Percentiles rank a stretch among this genome's conserved stretches.
phyloP scores from a whole-genome alignment of 2,797 vertebrate genomes.

The Catostomus latipinnis region DNA sequence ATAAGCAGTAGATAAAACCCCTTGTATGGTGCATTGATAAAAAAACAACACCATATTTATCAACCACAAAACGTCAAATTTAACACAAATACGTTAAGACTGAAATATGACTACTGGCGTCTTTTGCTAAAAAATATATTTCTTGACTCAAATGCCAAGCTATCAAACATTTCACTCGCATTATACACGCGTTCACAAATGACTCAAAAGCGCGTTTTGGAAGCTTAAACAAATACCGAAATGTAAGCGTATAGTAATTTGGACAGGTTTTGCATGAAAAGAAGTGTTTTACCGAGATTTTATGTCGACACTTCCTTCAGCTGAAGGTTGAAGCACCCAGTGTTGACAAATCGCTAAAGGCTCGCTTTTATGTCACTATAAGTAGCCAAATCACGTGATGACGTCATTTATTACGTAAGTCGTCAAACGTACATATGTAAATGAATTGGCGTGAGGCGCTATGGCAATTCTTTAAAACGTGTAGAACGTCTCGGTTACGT shows the following conservation, averaged over 20 bases:
- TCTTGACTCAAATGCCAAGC: background rate
- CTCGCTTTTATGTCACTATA: no score
- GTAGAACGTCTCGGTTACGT: no score
- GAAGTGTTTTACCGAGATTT: slow-evolving; percentile 1
- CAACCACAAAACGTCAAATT: background rate
- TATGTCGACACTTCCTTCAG: slow-evolving; percentile 16
- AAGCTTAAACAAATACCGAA: background rate
- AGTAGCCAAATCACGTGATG: no score
- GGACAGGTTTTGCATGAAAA: background rate
- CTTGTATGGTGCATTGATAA: background rate
- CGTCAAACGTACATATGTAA: no score
- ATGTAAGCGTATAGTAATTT: background rate
- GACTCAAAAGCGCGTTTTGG: background rate
- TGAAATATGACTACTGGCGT: no score
- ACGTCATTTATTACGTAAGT: no score
- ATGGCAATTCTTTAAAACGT: no score
- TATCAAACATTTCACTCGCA: background rate
- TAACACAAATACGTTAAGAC: no score
- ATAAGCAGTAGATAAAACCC: no score
- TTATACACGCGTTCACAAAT: background rate
- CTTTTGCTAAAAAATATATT: background rate
- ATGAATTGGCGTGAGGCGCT: no score
- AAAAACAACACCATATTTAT: background rate
- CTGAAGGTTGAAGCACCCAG: background rate
- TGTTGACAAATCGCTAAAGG: background rate